phyloP scores from a whole-genome alignment of 2,113 vertebrate genomes.

The Nerophis ophidion region DNA sequence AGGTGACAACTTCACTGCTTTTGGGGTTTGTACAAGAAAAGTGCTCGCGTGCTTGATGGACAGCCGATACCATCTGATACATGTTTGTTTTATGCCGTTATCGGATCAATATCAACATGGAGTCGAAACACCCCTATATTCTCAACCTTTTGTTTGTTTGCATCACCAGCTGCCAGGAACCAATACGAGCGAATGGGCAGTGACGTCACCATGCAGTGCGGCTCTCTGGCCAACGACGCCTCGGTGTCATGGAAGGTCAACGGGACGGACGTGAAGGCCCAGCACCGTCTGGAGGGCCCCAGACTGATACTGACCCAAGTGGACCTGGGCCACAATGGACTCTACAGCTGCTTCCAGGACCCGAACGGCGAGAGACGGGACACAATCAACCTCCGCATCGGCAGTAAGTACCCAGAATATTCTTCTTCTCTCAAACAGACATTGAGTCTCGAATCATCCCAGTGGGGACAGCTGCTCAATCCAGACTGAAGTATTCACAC shows the following conservation, averaged over 20 bases:
- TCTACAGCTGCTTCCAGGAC: conserved; percentile 93
- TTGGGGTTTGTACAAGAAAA: too few relatives aligned
- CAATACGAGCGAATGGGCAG: conserved; percentile 84
- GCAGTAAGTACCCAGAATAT: conserved; percentile 79
- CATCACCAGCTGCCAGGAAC: conserved; percentile 70
- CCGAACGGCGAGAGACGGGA: conserved; percentile 85
- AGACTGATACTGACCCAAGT: conserved; percentile 78
- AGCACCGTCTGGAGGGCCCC: conserved; percentile 77
- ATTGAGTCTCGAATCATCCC: conserved; percentile 32
- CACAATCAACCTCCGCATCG: conserved; percentile 82
- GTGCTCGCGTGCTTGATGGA: too few relatives aligned
- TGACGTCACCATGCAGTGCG: conserved; percentile 88
- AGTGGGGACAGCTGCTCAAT: background rate
- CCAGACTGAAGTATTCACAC: background rate
- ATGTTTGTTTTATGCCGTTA: too few relatives aligned
- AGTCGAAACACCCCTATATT: background rate
- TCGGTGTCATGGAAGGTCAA: conserved; percentile 91
- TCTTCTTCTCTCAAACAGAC: conserved; percentile 8
- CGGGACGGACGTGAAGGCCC: conserved; percentile 81
- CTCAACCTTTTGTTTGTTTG: conserved; percentile 11
- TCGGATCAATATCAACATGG: too few relatives aligned
- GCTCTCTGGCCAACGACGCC: conserved; percentile 79
- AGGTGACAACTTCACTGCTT: too few relatives aligned
- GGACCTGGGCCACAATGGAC: conserved; percentile 78
- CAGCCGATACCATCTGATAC: too few relatives aligned